Evolutionary conservation across 2,888 invertebrate genomes (phyloP).

Genomic region (Lacanobia oleracea): DNA sequence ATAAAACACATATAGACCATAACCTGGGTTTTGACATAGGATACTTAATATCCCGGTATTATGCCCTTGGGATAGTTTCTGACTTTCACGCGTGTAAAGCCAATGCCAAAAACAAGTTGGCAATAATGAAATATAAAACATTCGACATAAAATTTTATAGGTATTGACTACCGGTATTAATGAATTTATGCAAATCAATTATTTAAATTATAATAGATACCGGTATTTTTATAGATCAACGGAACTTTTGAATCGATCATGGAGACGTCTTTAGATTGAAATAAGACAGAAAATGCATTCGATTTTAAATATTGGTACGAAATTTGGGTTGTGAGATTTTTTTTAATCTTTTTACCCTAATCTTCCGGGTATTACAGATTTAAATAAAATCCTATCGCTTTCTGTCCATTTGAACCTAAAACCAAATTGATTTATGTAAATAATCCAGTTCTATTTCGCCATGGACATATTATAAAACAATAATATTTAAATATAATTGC

Average conservation of each 20-base stretch:
- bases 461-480: too few relatives aligned
- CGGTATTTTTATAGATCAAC: conserved; percentile 26
- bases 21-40: background rate
- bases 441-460: background rate
- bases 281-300: background rate
- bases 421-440: background rate
- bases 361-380: accelerated
- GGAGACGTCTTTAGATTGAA: conserved; percentile 5
- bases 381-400: background rate
- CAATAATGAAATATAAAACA: background rate
- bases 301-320: background rate
- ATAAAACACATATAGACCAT: background rate
- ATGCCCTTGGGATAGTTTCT: too few relatives aligned
- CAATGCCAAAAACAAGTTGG: background rate
- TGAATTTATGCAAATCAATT: conserved; percentile 50
- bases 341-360: background rate
- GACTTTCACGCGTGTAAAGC: background rate
- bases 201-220: conserved; percentile 6
- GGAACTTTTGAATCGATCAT: conserved; percentile 37
- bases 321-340: background rate
- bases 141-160: conserved; percentile 16
- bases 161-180: conserved; percentile 46
- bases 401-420: background rate
- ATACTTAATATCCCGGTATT: background rate
- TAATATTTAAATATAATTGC: too few relatives aligned